These are phyloP conservation scores for Panurus biarmicus DNA, from an alignment of 2,113 vertebrate species.

Conservation along the genomic window DNA sequence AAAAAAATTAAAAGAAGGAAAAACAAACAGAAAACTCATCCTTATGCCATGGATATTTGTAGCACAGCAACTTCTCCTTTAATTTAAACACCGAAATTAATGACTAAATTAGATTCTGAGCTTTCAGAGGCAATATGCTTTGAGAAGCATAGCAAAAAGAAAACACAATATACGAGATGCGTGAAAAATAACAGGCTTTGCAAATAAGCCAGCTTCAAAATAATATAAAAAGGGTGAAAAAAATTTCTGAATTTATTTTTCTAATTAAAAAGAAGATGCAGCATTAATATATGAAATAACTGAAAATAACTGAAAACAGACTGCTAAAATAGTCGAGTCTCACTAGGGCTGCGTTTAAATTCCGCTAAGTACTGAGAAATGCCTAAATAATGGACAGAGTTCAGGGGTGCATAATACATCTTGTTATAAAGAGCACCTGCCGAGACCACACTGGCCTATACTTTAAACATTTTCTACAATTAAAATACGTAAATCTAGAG, in stretches of 20 bases:
- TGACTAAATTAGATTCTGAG: background rate
- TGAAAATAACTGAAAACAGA: background rate
- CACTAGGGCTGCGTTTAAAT: background rate
- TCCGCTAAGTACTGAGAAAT: constrained; percentile 21
- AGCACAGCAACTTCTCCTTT: background rate
- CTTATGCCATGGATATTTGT: background rate
- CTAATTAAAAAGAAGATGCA: background rate
- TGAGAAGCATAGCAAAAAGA: background rate
- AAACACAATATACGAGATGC: background rate
- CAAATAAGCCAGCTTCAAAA: background rate
- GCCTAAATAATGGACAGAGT: constrained; percentile 22
- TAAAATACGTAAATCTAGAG: constrained; percentile 38
- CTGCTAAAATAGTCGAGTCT: background rate
- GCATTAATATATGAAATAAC: background rate
- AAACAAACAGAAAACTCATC: background rate
- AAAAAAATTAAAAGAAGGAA: background rate
- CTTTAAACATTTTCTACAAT: constrained; percentile 30
- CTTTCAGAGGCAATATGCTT: background rate
- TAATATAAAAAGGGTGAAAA: background rate
- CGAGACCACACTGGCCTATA: background rate
- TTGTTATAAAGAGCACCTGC: constrained; percentile 43
- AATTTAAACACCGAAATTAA: background rate
- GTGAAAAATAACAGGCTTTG: background rate
- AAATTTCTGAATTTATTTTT: background rate
- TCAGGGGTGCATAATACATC: background rate